Evolutionary conservation across 1,140 invertebrate genomes (phyloP).

Genomic region (Diachasma alloeum): DNA sequence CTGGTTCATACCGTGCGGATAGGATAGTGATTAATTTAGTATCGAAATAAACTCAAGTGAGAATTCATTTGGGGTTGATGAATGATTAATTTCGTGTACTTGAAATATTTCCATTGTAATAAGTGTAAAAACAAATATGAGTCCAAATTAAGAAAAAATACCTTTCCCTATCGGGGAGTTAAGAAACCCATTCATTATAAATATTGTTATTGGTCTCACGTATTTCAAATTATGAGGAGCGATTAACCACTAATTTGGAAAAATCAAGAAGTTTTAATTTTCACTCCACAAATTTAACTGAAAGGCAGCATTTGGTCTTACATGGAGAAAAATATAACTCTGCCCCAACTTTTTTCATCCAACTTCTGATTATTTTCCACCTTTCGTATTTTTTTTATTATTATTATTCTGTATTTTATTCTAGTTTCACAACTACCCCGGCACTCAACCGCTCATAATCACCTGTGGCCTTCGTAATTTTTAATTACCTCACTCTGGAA

Average conservation of each 20-base stretch:
- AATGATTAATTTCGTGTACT: too few relatives aligned
- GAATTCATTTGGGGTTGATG: neutral
- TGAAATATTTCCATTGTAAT: too few relatives aligned
- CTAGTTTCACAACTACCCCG: neutral
- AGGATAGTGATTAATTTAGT: neutral
- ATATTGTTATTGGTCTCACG: too few relatives aligned
- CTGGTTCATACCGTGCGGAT: neutral
- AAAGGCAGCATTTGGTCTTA: neutral
- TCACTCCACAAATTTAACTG: too few relatives aligned
- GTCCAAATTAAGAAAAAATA: too few relatives aligned
- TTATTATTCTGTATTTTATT: neutral
- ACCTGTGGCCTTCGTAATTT: slow-evolving; percentile 38
- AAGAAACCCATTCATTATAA: too few relatives aligned
- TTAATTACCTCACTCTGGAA: slow-evolving; percentile 36
- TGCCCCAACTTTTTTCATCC: neutral
- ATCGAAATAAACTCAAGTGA: neutral
- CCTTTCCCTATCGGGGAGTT: too few relatives aligned
- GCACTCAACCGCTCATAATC: slow-evolving; percentile 32
- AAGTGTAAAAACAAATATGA: too few relatives aligned
- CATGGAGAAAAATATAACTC: neutral
- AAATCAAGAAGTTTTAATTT: too few relatives aligned
- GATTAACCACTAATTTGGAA: too few relatives aligned
- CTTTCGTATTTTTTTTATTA: slow-evolving; percentile 26
- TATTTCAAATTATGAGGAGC: too few relatives aligned
- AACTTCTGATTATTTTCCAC: slow-evolving; percentile 23